Conservation (phyloP, 2,888 invertebrate species). For the Eledone cirrhosa region DNA sequence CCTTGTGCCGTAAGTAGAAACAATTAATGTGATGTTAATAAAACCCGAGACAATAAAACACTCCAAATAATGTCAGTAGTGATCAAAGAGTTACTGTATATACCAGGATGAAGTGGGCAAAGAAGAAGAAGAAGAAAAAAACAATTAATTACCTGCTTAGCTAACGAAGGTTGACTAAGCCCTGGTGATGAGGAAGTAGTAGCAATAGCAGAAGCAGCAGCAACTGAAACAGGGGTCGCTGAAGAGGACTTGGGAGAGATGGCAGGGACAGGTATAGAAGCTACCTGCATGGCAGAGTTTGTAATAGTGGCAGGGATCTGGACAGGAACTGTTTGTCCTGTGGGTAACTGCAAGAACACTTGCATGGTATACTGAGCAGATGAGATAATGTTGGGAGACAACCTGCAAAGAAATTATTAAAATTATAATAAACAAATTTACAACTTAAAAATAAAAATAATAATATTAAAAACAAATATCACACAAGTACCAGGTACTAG, state of each 20-base stretch:
- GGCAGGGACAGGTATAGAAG: conserved; percentile 29
- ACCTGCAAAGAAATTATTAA: conserved; percentile 16
- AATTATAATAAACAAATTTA: too few relatives aligned
- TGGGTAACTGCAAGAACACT: conserved; percentile 70
- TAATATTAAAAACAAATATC: too few relatives aligned
- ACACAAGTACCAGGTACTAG: too few relatives aligned
- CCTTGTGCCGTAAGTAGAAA: too few relatives aligned
- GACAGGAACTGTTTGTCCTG: conserved; percentile 69
- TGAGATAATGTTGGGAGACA: conserved; percentile 25
- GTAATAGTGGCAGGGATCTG: conserved; percentile 65
- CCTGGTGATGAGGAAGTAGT: conserved; percentile 44
- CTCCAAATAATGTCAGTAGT: too few relatives aligned
- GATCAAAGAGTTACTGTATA: too few relatives aligned
- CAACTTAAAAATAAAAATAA: too few relatives aligned
- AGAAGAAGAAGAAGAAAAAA: too few relatives aligned
- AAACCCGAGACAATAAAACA: too few relatives aligned
- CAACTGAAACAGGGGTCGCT: conserved; percentile 33
- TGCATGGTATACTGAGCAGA: conserved; percentile 61
- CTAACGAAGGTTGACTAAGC: conserved; percentile 33
- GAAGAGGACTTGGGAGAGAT: conserved; percentile 44
- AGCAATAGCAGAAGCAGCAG: conserved; percentile 25
- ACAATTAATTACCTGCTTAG: conserved; percentile 32
- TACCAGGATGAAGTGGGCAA: too few relatives aligned
- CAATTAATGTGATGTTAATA: too few relatives aligned
- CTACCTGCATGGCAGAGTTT: conserved; percentile 26